Base-by-base conservation (phyloP, 1,140 invertebrate species). In the Cepaea nemoralis region DNA sequence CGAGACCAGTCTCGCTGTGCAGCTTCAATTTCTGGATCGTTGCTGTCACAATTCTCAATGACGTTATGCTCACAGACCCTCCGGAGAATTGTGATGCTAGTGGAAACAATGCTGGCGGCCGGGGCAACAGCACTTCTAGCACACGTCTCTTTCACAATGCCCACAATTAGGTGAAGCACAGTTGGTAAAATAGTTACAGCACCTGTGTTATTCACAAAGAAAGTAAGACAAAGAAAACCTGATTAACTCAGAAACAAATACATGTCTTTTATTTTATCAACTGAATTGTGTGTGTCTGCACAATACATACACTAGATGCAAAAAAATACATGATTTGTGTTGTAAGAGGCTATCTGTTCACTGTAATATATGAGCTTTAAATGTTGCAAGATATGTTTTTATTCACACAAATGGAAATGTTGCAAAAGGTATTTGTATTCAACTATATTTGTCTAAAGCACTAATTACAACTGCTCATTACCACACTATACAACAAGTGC, bases 121-220 rank as follows among this genome's bases (percentile, higher is more conserved):
- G 93, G 91, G 12, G 93, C 76, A 93, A 89, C 86, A 76, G 86
- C 77, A 0, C 83, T 86, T 91, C 83, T 84, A 6, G 88, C 77
- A 3, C 95, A 94, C 59, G 94, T 94, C 93, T 98, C 96, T 84
- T 94, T 94, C 31, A 99, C 93, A 6, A 99, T 95, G 82, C 97
- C 96, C 39, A 96, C 97, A 3, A 95, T 94, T 70, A 99, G 92
- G 91, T 96, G 97, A n/a, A 99, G 92, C 40, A 99, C 93, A 0
- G 97, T 97, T 33, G 98, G 98, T 40, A 99, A 93, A 83, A 99
- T 94, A 48, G 96, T 94, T 8, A 98, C 88, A 31, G 95, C 96
- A 50, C 96, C 96, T 95, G 90, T n/a, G 27, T 27, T 31, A 55
- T 42, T 50, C 0, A 73, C 1, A 70, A 66, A n/a, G 39, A 67